These are phyloP conservation scores for Hedya salicella DNA, from an alignment of 2,888 invertebrate species.

Conservation along the genomic window DNA sequence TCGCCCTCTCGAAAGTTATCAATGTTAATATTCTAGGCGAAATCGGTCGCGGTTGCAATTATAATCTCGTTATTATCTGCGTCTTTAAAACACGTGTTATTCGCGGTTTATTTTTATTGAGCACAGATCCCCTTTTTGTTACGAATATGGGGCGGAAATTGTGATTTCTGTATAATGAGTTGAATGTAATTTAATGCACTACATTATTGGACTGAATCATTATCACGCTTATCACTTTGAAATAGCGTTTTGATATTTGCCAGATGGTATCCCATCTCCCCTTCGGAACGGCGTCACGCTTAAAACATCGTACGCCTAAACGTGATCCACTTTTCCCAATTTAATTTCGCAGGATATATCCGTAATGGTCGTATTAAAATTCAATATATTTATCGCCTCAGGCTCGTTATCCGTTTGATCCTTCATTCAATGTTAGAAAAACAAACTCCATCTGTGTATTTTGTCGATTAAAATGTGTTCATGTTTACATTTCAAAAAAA, in stretches of 20 bases:
- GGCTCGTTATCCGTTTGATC: slow-evolving; percentile 37
- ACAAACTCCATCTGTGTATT: slow-evolving; percentile 10
- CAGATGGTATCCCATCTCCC: slow-evolving; percentile 66
- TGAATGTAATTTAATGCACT: slow-evolving; percentile 75
- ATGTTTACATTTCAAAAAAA: slow-evolving; percentile 3
- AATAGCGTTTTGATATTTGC: slow-evolving; percentile 74
- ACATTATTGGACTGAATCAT: slow-evolving; percentile 70
- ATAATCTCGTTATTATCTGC: slow-evolving; percentile 44
- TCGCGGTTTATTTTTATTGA: slow-evolving; percentile 3
- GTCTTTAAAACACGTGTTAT: slow-evolving; percentile 43
- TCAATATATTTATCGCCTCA: slow-evolving; percentile 40
- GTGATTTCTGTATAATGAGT: slow-evolving; percentile 73
- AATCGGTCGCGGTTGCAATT: slow-evolving; percentile 57
- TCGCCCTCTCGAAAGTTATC: slow-evolving; percentile 60
- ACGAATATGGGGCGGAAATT: slow-evolving; percentile 55
- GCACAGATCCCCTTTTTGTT: slow-evolving; percentile 42
- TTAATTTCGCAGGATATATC: slow-evolving; percentile 41
- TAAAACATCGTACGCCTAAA: slow-evolving; percentile 32
- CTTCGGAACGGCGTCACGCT: slow-evolving; percentile 42
- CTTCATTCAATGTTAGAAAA: slow-evolving; percentile 13
- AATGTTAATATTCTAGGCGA: slow-evolving; percentile 50
- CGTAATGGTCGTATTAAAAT: slow-evolving; percentile 43
- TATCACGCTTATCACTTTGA: slow-evolving; percentile 79
- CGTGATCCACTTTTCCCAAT: slow-evolving; percentile 42
- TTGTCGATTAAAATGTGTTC: not conserved